A percentile compares a stretch with the other conserved stretches of the same genome.
phyloP scores from a whole-genome alignment of 2,888 invertebrate species.

The Tipula lateralis region DNA sequence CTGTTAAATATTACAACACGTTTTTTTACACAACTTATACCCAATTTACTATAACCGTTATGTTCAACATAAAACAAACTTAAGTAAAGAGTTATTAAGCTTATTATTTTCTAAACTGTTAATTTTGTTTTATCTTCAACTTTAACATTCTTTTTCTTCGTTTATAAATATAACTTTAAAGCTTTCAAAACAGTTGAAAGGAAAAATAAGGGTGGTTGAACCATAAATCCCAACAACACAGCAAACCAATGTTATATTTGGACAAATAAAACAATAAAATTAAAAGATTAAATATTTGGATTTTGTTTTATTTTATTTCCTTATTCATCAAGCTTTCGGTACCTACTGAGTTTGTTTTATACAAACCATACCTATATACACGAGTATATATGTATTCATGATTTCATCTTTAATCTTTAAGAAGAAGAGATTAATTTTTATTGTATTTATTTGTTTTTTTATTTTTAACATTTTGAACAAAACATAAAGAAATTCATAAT shows the following conservation, averaged over 20 bases:
- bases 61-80: neutral
- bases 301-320: neutral
- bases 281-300: neutral
- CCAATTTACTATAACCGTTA: neutral
- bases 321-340: neutral
- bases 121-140: neutral
- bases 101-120: neutral
- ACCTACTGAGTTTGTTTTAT: neutral
- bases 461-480: neutral
- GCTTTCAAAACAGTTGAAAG: neutral
- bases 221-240: neutral
- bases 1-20: too few relatives aligned
- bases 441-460: neutral
- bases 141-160: neutral
- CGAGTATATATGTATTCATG: too few relatives aligned
- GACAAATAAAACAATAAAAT: conserved; percentile 7
- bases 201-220: neutral
- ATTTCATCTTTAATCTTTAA: neutral
- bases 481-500: neutral
- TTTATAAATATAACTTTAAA: neutral
- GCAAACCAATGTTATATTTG: neutral
- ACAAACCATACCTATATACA: neutral
- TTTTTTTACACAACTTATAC: too few relatives aligned
- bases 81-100: neutral
- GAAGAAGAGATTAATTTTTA: neutral